A percentile compares a stretch with the other conserved stretches of the same genome.
Evolutionary conservation across 2,888 invertebrate species (phyloP).

Genomic region (Andrena fulva): DNA sequence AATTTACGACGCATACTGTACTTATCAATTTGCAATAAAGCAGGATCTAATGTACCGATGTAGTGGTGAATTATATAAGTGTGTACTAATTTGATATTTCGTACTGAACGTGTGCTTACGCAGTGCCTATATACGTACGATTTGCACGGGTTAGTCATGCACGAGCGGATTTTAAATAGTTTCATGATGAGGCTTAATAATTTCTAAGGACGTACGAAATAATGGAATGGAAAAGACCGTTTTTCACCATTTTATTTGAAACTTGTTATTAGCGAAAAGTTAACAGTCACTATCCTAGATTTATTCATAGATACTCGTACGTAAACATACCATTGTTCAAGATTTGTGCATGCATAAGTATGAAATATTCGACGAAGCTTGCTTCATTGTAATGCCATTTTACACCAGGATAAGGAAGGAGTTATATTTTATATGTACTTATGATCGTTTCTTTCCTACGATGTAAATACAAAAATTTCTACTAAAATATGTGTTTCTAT

Average conservation of each 20-base stretch:
- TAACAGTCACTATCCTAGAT: background rate
- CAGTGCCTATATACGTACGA: background rate
- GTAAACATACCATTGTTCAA: slow-evolving; percentile 7
- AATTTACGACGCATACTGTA: too few species aligned
- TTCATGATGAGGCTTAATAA: background rate
- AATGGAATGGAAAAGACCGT: background rate
- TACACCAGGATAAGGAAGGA: slow-evolving; percentile 17
- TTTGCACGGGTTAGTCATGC: background rate
- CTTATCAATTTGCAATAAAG: background rate
- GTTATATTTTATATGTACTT: background rate
- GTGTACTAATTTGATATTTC: too few species aligned
- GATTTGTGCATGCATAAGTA: background rate
- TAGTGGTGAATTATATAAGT: background rate
- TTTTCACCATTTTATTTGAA: background rate
- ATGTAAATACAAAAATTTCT: background rate
- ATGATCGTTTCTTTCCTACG: background rate
- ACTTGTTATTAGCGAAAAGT: background rate
- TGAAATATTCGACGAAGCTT: slow-evolving; percentile 4
- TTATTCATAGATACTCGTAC: background rate
- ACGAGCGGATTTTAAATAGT: background rate
- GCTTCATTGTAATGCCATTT: slow-evolving; percentile 7
- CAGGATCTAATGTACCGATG: background rate
- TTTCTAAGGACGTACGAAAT: too few species aligned
- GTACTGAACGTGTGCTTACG: too few species aligned
- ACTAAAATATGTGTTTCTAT: slow-evolving; percentile 1